Base-by-base conservation (phyloP, 2,888 invertebrate genomes). In the Hedychridium roseum region DNA sequence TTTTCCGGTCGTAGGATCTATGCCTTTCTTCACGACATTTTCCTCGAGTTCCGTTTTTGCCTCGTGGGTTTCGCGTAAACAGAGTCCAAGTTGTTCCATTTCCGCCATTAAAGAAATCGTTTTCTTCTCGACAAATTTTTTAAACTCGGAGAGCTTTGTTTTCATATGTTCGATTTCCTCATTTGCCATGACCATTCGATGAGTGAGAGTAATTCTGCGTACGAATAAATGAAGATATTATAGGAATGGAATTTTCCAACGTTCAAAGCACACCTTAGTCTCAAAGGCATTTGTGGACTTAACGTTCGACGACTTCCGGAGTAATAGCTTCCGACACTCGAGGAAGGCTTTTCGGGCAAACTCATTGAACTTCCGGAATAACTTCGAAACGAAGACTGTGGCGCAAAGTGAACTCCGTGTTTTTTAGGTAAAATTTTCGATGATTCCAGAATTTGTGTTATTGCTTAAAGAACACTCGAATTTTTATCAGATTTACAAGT, bases 1-100 rank as follows among this genome's bases (percentile, higher is more conserved):
- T 53, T 85, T 79, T 50, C 85, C 85, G 0, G 85, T 86, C 34
- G 86, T 78, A 15, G 80, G 81, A 63, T 87, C 86, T 68, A 83
- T 80, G 0, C 83, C 85, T 1, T 81, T 80, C 0, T 79, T 61
- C 1, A 84, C 79, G 0, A 88, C 82, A 9, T 80, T 79, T 41
- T 82, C 78, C 28, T 85, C 80, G 47, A 87, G 86, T 32, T 77
- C 69, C 1, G 74, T 76, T 9, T 63, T 78, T 0, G 83, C 80
- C 34, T 84, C 83, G 1, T 79, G 74, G 0, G 82, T 80, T 47
- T 86, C 85, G 0, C 46, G 68, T 4, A 82, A 82, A 34, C 84
- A 76, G 0, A 84, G 68, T 0, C 80, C 79, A 0, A 84, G 80
- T 64, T 87, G 86, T 69, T 87, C 85, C 1, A 85, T 60, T 53